Evolutionary conservation across 2,113 vertebrate genomes (phyloP).

Genomic region (Capreolus pygargus): DNA sequence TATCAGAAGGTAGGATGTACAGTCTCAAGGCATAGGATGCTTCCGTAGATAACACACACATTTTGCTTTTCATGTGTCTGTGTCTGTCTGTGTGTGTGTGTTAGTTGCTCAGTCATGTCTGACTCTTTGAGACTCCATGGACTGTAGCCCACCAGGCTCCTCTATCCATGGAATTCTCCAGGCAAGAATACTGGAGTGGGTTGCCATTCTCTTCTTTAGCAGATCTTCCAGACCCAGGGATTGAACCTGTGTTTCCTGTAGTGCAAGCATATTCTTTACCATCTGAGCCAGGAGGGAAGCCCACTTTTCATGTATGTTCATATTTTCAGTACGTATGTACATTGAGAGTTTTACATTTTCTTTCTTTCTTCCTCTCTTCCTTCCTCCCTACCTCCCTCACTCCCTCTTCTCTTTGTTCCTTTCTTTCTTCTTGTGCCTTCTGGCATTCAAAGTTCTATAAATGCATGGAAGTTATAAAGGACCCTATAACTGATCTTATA

Average conservation of each 20-base stretch:
- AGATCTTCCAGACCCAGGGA: background rate
- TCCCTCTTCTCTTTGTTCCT: background rate
- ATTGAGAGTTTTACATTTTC: background rate
- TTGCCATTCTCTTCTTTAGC: background rate
- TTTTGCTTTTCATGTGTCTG: background rate
- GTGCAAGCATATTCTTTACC: background rate
- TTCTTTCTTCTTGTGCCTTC: background rate
- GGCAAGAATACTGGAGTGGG: background rate
- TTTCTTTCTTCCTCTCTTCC: background rate
- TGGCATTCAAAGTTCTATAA: slow-evolving; percentile 15
- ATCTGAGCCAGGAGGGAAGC: background rate
- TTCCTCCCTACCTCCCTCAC: background rate
- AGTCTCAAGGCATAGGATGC: background rate
- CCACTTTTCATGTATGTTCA: background rate
- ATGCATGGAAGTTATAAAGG: background rate
- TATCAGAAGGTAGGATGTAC: background rate
- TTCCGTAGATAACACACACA: background rate
- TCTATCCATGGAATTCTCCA: background rate
- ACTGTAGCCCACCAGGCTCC: background rate
- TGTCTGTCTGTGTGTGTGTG: background rate
- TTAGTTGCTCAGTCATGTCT: background rate
- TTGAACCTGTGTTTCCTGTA: background rate
- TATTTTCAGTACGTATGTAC: background rate
- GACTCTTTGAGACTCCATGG: background rate
- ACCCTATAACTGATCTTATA: background rate